Base-by-base conservation (phyloP, 1,140 invertebrate species). In the Gryllus bimaculatus region DNA sequence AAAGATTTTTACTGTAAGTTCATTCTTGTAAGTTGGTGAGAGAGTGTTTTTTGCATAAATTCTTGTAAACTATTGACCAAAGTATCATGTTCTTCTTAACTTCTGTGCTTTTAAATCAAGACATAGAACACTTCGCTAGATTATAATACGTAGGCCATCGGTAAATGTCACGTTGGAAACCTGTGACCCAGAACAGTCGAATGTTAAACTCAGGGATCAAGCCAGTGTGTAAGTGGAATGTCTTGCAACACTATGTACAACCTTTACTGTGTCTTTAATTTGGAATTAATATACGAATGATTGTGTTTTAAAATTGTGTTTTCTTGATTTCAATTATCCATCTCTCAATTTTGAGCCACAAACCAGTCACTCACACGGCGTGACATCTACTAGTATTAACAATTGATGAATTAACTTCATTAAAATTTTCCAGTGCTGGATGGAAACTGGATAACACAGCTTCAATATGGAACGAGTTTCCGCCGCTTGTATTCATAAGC, bases 261-360 rank as follows among this genome's bases (percentile, higher is more conserved):
- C 54, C 5, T 66, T 66, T 66, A 66, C 54, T 66, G 7, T 66
- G 54, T 66, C 54, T 66, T 13, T 66, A 66, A 13, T 66, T 66
- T 66, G 54, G 54, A 66, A 13, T 66, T 66, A 66, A 66, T 66
- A 66, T 66, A 66, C 54, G 54, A 66, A 18, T 66, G 54, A 66
- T 66, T 66, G 54, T 66, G 54, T 13, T 66, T 66, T 66, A 13
- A 66, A 66, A 66, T 13, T 66, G 54, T 66, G 10, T 66, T 66
- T 66, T 66, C 54, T 66, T 66, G 54, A 66, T 66, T 66, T 66
- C 18, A 66, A 66, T 66, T 66, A 66, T 66, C 54, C 54, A 66
- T 66, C 54, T 66, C 54, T 13, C 54, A 66, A 66, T 66, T 66
- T 66, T 2, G 54, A 66, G 54, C 54, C 54, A 13, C 18, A 66